Conservation (phyloP, 2,113 vertebrate genomes). For the Phoenicopterus ruber region DNA sequence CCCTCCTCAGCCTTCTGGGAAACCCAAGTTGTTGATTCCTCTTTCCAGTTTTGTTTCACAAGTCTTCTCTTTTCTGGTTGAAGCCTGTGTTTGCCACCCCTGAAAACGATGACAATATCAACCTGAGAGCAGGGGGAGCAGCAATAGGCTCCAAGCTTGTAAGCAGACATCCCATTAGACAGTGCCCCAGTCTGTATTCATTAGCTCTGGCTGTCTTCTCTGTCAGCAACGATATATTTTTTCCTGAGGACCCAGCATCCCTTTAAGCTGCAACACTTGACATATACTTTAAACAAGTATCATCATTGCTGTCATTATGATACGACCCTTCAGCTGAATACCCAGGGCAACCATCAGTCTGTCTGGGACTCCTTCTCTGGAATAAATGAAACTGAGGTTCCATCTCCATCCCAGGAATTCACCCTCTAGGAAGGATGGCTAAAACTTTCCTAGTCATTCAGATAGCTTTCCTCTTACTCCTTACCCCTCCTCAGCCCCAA, state of each 20-base stretch:
- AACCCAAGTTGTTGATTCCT: not conserved
- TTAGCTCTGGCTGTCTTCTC: not conserved
- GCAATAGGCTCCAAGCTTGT: not conserved
- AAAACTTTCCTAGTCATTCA: not conserved
- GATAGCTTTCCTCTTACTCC: not conserved
- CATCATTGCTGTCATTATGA: not conserved
- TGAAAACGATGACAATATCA: not conserved
- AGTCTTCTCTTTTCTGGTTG: not conserved
- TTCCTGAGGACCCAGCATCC: not conserved
- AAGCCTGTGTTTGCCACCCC: not conserved
- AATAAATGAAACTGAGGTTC: not conserved
- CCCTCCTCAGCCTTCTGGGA: not conserved
- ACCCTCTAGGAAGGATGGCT: not conserved
- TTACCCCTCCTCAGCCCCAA: not conserved
- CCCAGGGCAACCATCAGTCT: not conserved
- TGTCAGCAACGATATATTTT: not conserved
- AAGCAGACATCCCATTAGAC: not conserved
- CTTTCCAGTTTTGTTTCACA: not conserved
- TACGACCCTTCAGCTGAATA: not conserved
- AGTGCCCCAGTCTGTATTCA: fast-evolving
- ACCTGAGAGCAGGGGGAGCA: not conserved
- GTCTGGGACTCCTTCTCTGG: not conserved
- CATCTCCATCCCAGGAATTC: not conserved
- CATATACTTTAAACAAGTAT: not conserved
- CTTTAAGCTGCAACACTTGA: not conserved